Evolutionary conservation across 2,797 vertebrate species (phyloP).

Genomic region (Myotis daubentonii): DNA sequence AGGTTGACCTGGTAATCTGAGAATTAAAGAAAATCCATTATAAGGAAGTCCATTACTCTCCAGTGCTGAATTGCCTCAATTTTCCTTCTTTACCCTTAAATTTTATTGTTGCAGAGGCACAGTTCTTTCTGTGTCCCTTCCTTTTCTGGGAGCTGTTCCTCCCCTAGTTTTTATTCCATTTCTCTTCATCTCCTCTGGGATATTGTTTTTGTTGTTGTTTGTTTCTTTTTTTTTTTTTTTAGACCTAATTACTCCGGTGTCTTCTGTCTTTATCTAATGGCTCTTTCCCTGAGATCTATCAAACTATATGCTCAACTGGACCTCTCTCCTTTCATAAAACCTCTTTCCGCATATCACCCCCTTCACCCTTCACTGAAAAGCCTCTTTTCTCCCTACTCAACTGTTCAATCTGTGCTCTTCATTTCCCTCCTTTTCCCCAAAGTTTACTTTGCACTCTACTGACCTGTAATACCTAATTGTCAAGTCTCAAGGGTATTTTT

Average conservation of each 20-base stretch:
- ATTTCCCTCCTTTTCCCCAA: background rate
- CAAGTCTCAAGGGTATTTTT: background rate
- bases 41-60: background rate
- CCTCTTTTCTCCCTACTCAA: background rate
- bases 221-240: background rate
- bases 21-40: background rate
- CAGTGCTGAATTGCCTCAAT: background rate
- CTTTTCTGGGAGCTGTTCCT: background rate
- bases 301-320: background rate
- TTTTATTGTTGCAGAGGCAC: background rate
- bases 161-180: background rate
- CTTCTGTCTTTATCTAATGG: background rate
- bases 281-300: background rate
- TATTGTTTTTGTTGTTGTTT: background rate
- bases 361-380: background rate
- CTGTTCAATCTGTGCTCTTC: background rate
- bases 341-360: background rate
- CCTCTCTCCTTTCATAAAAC: background rate
- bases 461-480: background rate
- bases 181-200: background rate
- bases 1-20: background rate
- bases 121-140: background rate
- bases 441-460: background rate
- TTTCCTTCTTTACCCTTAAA: background rate
- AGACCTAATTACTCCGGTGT: background rate